Evolutionary conservation across 1,140 invertebrate species (phyloP).

Genomic region (Eurosta solidaginis): DNA sequence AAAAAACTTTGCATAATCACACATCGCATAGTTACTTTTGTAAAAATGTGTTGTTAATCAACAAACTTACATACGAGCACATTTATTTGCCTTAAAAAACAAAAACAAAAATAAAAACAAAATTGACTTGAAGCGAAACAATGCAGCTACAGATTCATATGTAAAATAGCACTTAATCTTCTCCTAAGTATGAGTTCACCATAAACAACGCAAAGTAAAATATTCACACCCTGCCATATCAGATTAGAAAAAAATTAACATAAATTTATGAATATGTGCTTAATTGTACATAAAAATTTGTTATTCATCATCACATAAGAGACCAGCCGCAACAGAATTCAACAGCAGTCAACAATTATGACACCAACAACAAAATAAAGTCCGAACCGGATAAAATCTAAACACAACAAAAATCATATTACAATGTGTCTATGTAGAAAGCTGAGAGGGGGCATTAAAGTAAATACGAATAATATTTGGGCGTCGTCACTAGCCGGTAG

Average conservation of each 20-base stretch:
- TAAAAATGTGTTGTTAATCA: too few relatives aligned
- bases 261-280: background rate
- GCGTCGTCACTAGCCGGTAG: background rate
- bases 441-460: background rate
- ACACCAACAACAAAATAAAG: background rate
- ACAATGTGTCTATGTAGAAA: background rate
- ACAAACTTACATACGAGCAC: too few relatives aligned
- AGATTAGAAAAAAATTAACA: background rate
- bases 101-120: too few relatives aligned
- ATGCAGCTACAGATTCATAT: background rate
- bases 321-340: background rate
- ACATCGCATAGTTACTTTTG: too few relatives aligned
- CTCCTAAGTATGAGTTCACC: background rate
- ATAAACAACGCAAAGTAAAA: background rate
- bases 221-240: background rate
- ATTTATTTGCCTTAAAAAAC: too few relatives aligned
- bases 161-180: background rate
- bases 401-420: background rate
- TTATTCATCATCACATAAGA: background rate
- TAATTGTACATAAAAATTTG: conserved; percentile 17
- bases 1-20: too few relatives aligned
- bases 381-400: background rate
- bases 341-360: background rate
- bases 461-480: background rate
- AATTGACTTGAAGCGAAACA: too few relatives aligned